phyloP scores from a whole-genome alignment of 2,113 vertebrate genomes.

The Spea multiplicata region DNA sequence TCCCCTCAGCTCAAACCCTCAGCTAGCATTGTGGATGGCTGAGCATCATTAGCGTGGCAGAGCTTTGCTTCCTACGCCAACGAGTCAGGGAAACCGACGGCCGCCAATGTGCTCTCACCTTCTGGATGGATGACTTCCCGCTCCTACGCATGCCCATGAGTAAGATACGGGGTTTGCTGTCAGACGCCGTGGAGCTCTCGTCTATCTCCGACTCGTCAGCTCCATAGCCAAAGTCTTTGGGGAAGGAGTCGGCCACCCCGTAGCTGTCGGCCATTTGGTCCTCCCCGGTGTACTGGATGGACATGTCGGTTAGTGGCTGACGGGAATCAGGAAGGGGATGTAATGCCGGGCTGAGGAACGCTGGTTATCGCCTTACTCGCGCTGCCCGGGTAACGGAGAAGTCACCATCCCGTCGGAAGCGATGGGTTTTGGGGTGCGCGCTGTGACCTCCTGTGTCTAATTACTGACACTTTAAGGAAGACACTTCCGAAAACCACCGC shows the following conservation, averaged over 20 bases:
- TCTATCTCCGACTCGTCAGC: constrained; percentile 90
- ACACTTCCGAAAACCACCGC: neutral
- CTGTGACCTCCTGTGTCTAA: no score
- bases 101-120: constrained; percentile 68
- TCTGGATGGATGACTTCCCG: constrained; percentile 98
- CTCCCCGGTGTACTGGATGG: constrained; percentile 85
- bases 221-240: constrained; percentile 93
- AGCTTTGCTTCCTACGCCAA: neutral
- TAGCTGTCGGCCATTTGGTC: constrained; percentile 85
- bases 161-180: constrained; percentile 91
- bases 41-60: neutral
- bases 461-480: neutral
- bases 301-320: constrained; percentile 68
- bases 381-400: neutral
- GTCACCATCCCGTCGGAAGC: constrained; percentile 13
- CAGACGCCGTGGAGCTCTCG: constrained; percentile 71
- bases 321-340: constrained; percentile 43
- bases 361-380: constrained; percentile 33
- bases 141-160: constrained; percentile 94
- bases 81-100: no score
- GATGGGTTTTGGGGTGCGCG: neutral
- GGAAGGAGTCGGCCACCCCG: constrained; percentile 87
- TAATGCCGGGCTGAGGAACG: constrained; percentile 46
- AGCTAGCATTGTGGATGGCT: neutral
- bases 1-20: no score